phyloP scores from a whole-genome alignment of 1,140 invertebrate species.

The Meloidogyne hapla region DNA sequence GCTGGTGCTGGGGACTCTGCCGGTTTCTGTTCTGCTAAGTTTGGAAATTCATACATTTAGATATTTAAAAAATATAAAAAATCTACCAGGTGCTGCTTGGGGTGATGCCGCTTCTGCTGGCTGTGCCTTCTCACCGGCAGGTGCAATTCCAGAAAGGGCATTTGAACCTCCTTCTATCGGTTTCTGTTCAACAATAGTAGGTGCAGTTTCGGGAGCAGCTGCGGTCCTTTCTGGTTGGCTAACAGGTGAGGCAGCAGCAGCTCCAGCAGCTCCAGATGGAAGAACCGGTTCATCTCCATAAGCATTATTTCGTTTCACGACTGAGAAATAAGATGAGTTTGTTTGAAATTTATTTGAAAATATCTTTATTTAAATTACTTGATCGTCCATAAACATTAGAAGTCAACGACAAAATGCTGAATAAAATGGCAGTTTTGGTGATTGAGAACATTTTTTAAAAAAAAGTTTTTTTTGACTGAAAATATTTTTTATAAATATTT shows the following conservation, averaged over 20 bases:
- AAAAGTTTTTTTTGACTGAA: not conserved
- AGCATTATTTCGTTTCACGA: constrained; percentile 25
- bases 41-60: not conserved
- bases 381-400: not conserved
- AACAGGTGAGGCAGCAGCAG: constrained; percentile 20
- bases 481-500: not conserved
- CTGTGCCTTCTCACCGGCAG: not conserved
- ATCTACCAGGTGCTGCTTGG: not conserved
- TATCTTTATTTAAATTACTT: not conserved
- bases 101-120: not conserved
- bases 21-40: not conserved
- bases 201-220: constrained; percentile 13
- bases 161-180: not conserved
- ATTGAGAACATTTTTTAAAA: not conserved
- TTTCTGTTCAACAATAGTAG: not conserved
- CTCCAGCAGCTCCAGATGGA: constrained; percentile 3
- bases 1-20: constrained; percentile 1
- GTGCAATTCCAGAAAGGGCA: not conserved
- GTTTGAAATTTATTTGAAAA: not conserved
- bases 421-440: not conserved
- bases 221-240: constrained; percentile 1
- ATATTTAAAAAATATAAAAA: not conserved
- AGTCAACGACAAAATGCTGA: not conserved
- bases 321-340: not conserved
- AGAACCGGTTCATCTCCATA: constrained; percentile 28